phyloP scores from a whole-genome alignment of 2,113 vertebrate species.

The Cyprinodon tularosa region DNA sequence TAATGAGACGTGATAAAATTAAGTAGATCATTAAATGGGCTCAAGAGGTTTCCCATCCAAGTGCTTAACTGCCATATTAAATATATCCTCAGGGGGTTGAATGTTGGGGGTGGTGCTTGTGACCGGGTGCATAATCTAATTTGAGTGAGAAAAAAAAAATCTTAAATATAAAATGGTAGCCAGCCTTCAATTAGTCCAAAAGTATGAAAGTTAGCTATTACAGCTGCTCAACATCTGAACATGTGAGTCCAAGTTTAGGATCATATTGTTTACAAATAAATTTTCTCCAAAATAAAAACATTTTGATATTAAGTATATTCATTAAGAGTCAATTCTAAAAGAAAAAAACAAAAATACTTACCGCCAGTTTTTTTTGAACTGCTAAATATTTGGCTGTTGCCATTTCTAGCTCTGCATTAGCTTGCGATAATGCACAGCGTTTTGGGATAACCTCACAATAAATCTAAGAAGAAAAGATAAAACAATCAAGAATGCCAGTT shows the following conservation, averaged over 20 bases:
- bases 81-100: too few species aligned
- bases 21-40: too few species aligned
- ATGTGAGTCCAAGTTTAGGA: not conserved
- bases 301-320: not conserved
- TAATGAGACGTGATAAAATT: too few species aligned
- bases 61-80: too few species aligned
- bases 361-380: slow-evolving; percentile 81
- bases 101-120: too few species aligned
- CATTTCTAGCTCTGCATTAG: slow-evolving; percentile 80
- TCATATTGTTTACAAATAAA: not conserved
- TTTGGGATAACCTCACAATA: slow-evolving; percentile 86
- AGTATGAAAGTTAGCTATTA: not conserved
- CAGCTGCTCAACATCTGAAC: not conserved
- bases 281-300: not conserved
- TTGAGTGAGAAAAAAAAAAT: too few species aligned
- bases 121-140: too few species aligned
- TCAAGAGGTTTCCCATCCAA: too few species aligned
- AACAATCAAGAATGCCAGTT: not conserved
- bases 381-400: slow-evolving; percentile 79
- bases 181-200: not conserved
- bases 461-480: slow-evolving; percentile 65
- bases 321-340: not conserved
- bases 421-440: slow-evolving; percentile 74
- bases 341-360: slow-evolving; percentile 60
- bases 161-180: not conserved